A percentile compares a stretch with the other conserved stretches of the same genome.
phyloP scores from a whole-genome alignment of 2,888 invertebrate genomes.

The Ctena decussata region DNA sequence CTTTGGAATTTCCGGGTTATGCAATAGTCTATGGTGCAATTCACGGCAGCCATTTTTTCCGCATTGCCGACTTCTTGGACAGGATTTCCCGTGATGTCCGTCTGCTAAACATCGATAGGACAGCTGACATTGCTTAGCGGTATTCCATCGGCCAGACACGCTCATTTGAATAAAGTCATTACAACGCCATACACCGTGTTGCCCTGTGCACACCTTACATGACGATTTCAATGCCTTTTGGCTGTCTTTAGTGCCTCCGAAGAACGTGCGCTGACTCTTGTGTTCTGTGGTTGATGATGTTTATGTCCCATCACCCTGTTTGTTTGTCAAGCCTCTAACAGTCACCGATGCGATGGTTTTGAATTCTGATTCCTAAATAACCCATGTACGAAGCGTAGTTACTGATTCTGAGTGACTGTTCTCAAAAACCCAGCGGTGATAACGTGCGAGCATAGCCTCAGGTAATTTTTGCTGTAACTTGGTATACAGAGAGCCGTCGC shows the following conservation, averaged over 20 bases:
- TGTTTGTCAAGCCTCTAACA: conserved; percentile 13
- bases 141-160: not conserved
- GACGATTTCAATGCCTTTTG: not conserved
- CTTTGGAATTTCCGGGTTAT: not conserved
- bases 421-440: conserved; percentile 35
- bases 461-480: conserved; percentile 27
- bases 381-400: conserved; percentile 7
- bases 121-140: not conserved
- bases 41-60: not conserved
- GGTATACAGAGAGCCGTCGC: not conserved
- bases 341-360: conserved; percentile 22
- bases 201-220: not conserved
- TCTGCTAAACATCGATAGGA: not conserved
- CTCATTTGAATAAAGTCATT: not conserved
- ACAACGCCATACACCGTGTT: not conserved
- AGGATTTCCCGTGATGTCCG: not conserved
- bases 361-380: conserved; percentile 21
- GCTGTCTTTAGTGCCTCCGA: not conserved
- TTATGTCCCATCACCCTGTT: not conserved
- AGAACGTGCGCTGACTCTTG: not conserved
- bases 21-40: not conserved
- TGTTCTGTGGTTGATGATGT: not conserved
- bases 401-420: conserved; percentile 10
- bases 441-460: conserved; percentile 32
- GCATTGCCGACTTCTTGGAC: not conserved